Conservation (phyloP, 35 echinoderm and acorn worm genomes). For the Lytechinus variegatus region DNA sequence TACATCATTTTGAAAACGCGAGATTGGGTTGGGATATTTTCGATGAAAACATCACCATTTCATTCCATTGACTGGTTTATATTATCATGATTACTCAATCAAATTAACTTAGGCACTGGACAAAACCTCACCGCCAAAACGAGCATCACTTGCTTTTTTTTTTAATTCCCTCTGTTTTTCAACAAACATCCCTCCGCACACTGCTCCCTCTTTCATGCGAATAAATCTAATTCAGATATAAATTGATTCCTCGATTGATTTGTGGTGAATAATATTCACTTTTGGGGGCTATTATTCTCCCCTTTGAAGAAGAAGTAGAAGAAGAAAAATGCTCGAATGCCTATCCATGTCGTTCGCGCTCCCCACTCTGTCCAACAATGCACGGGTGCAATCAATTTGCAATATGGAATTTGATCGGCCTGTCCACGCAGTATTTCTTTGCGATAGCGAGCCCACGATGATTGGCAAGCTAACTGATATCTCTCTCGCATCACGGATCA, state of each 20-base stretch:
- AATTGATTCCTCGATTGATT: not conserved
- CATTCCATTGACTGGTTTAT: not conserved
- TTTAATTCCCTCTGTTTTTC: not conserved
- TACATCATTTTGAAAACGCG: not conserved
- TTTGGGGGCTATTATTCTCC: not conserved
- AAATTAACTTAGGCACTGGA: not conserved
- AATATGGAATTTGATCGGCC: not conserved
- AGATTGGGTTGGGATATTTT: not conserved
- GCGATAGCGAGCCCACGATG: not conserved
- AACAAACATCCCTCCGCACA: not conserved
- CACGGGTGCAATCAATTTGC: not conserved
- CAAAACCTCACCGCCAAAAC: not conserved
- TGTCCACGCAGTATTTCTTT: not conserved
- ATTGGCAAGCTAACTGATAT: not conserved
- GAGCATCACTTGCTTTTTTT: not conserved
- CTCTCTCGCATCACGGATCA: not conserved
- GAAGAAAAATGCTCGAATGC: not conserved
- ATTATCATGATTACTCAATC: not conserved
- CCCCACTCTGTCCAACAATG: not conserved
- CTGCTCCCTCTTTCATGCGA: not conserved
- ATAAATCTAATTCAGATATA: conserved; percentile 11
- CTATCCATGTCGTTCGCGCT: not conserved
- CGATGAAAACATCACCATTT: not conserved
- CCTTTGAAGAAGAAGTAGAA: not conserved
- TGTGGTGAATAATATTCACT: not conserved